A percentile compares a stretch with the other conserved stretches of the same genome.
Conservation (phyloP, 2,113 vertebrate genomes). For the Nicator chloris region DNA sequence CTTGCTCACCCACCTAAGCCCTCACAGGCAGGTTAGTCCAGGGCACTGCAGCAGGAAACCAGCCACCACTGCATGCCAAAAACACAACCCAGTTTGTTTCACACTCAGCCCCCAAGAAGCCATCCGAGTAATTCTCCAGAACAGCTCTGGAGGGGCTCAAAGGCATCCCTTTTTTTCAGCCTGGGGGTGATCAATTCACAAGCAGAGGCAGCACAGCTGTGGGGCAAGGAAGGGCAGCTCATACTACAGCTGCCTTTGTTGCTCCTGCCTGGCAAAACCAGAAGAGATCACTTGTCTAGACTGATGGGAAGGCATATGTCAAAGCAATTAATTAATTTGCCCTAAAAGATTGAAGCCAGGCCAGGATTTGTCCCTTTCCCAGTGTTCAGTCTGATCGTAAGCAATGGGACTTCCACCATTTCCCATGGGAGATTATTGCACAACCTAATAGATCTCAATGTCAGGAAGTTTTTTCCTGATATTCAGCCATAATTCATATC, state of each 20-base stretch:
- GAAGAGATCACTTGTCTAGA: neutral
- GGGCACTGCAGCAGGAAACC: neutral
- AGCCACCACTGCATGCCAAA: neutral
- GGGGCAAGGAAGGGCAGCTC: neutral
- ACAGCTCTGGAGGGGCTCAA: neutral
- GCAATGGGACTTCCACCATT: conserved; percentile 24
- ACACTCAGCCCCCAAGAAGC: neutral
- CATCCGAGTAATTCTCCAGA: neutral
- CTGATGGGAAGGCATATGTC: neutral
- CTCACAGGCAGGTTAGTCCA: neutral
- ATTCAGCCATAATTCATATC: conserved; percentile 65
- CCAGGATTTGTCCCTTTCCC: neutral
- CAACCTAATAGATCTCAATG: conserved; percentile 64
- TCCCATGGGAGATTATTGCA: conserved; percentile 50
- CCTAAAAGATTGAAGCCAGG: neutral
- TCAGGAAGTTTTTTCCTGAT: conserved; percentile 64
- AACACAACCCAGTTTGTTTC: neutral
- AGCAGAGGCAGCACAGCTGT: neutral
- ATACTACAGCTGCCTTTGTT: neutral
- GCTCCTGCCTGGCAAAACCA: neutral
- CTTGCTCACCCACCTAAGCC: neutral
- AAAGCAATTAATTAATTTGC: neutral
- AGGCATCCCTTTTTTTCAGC: neutral
- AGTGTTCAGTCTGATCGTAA: neutral
- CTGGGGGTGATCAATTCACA: neutral